These are phyloP conservation scores for Sylvia borin DNA, from an alignment of 2,797 vertebrate species.

Conservation along the genomic window DNA sequence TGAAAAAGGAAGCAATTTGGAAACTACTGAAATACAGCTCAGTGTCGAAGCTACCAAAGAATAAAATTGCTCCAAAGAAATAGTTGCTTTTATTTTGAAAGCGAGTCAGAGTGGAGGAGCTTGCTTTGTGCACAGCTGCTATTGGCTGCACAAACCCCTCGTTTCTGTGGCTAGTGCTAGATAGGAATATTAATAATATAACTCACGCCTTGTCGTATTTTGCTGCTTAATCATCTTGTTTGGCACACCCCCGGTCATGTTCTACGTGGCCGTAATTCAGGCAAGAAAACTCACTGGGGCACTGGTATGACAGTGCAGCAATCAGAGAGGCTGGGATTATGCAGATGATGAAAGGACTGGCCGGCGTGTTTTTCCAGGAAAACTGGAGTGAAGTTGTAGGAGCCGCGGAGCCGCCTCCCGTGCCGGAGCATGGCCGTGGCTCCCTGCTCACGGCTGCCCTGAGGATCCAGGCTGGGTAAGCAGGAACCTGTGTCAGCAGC, in stretches of 20 bases:
- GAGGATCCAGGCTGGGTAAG: not conserved
- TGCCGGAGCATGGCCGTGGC: not conserved
- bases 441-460: not conserved
- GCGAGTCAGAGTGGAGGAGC: not conserved
- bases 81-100: slow-evolving; percentile 47
- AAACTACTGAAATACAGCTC: not conserved
- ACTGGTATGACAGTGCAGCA: not conserved
- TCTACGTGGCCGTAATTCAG: slow-evolving; percentile 5
- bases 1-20: slow-evolving; percentile 6
- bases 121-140: not conserved
- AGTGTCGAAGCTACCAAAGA: not conserved
- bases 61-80: not conserved
- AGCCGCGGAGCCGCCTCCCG: not conserved
- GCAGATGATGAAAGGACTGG: not conserved
- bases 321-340: not conserved
- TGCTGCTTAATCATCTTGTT: slow-evolving; percentile 49
- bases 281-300: not conserved
- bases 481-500: not conserved
- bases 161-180: not conserved
- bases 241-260: slow-evolving; percentile 18
- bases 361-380: not conserved
- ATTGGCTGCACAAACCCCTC: not conserved
- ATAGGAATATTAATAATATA: slow-evolving; percentile 14
- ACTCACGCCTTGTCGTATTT: slow-evolving; percentile 42
- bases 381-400: not conserved